These are phyloP conservation scores for Dascyllus trimaculatus DNA, from an alignment of 2,113 vertebrate genomes.

Conservation along the genomic window DNA sequence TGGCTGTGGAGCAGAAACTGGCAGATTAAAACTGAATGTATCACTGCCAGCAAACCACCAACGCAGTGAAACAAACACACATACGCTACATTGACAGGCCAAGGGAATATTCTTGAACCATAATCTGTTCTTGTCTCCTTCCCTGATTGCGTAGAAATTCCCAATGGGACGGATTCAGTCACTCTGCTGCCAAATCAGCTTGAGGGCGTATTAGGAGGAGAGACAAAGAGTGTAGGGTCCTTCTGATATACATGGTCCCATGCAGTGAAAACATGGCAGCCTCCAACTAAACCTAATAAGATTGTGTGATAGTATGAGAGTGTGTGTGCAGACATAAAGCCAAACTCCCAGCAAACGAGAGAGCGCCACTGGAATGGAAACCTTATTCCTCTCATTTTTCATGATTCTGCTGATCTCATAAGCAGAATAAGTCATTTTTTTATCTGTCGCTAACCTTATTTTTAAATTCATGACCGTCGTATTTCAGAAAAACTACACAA, in stretches of 20 bases:
- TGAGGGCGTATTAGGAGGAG: constrained; percentile 12
- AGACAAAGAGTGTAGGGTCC: background rate
- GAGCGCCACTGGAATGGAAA: background rate
- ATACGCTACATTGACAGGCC: constrained; percentile 1
- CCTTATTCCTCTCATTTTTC: constrained; percentile 28
- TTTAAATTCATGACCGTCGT: constrained; percentile 3
- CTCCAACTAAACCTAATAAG: background rate
- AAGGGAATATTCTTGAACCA: constrained; percentile 30
- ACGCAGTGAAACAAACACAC: constrained; percentile 27
- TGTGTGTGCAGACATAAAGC: background rate
- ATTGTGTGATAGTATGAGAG: constrained; percentile 11
- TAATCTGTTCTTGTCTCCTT: constrained; percentile 52
- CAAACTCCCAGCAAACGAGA: background rate
- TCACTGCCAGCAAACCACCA: constrained; percentile 49
- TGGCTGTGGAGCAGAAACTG: constrained; percentile 53
- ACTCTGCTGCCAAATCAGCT: constrained; percentile 52
- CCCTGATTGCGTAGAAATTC: constrained; percentile 37
- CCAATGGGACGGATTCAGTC: constrained; percentile 59
- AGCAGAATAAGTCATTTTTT: background rate
- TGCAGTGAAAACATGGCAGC: constrained; percentile 15
- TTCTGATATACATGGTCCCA: constrained; percentile 14
- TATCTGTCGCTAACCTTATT: background rate
- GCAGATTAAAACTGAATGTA: constrained; percentile 60
- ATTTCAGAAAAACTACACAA: constrained; percentile 7
- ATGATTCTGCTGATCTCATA: constrained; percentile 21